These are phyloP conservation scores for Cephalopholis sonnerati DNA, from an alignment of 2,113 vertebrate species.

Conservation along the genomic window DNA sequence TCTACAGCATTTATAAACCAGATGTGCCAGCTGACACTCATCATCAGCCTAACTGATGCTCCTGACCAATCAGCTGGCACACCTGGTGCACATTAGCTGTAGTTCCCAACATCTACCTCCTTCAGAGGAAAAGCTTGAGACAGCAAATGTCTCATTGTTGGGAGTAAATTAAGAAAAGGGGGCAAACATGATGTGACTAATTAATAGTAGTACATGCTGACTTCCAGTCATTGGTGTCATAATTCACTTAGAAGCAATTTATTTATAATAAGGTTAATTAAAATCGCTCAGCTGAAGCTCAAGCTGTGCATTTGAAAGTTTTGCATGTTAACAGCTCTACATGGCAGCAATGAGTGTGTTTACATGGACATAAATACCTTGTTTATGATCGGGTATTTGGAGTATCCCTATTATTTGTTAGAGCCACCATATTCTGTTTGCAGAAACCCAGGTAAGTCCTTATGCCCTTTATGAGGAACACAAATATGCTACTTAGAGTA, in stretches of 20 bases:
- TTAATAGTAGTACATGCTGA: slow-evolving; percentile 22
- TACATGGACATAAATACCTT: too few relatives aligned
- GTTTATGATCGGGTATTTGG: too few relatives aligned
- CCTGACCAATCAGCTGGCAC: slow-evolving; percentile 8
- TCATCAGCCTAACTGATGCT: background rate
- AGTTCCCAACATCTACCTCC: background rate
- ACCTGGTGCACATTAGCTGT: background rate
- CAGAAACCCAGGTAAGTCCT: too few relatives aligned
- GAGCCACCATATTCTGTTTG: too few relatives aligned
- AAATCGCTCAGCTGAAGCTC: slow-evolving; percentile 27
- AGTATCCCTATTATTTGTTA: too few relatives aligned
- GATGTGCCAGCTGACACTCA: background rate
- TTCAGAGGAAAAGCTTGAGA: background rate
- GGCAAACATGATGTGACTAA: slow-evolving; percentile 36
- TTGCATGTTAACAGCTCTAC: background rate
- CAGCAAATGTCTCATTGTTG: background rate
- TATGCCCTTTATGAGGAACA: too few relatives aligned
- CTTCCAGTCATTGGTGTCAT: slow-evolving; percentile 16
- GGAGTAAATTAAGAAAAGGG: background rate
- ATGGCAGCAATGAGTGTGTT: background rate
- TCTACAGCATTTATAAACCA: background rate
- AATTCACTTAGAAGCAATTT: slow-evolving; percentile 35
- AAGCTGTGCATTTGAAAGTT: background rate
- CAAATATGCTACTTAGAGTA: too few relatives aligned
- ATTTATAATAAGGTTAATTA: slow-evolving; percentile 50